Evolutionary conservation across 2,797 vertebrate species (phyloP).

Genomic region (Petrocephalus sullivani): DNA sequence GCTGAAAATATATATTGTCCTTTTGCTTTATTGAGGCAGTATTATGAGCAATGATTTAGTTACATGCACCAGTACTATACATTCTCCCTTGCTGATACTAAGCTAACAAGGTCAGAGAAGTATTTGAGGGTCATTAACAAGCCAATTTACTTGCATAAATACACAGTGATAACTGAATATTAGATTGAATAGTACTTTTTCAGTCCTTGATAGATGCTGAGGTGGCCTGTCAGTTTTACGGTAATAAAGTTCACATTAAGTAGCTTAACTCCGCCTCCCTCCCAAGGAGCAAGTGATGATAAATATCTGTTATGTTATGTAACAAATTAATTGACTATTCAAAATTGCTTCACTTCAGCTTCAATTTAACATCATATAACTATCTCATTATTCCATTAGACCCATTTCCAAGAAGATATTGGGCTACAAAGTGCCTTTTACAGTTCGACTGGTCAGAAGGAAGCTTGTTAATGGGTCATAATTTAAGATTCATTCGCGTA

Average conservation of each 20-base stretch:
- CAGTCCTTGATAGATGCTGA: neutral
- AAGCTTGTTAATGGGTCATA: neutral
- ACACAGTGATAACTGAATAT: neutral
- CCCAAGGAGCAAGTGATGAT: neutral
- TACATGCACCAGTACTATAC: neutral
- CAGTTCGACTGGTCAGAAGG: neutral
- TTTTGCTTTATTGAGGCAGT: neutral
- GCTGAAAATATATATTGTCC: neutral
- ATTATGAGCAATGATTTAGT: neutral
- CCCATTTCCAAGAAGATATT: neutral
- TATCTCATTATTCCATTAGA: neutral
- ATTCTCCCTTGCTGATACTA: neutral
- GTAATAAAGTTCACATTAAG: neutral
- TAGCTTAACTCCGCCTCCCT: neutral
- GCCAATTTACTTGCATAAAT: neutral
- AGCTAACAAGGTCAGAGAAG: neutral
- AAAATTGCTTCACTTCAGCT: neutral
- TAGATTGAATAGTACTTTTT: neutral
- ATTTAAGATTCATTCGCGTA: neutral
- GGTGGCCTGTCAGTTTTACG: neutral
- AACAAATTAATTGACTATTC: neutral
- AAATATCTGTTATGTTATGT: conserved; percentile 7
- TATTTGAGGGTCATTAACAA: neutral
- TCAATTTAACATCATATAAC: neutral
- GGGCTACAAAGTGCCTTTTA: neutral